Base-by-base conservation (phyloP, 2,888 invertebrate genomes). In the Limnephilus marmoratus region DNA sequence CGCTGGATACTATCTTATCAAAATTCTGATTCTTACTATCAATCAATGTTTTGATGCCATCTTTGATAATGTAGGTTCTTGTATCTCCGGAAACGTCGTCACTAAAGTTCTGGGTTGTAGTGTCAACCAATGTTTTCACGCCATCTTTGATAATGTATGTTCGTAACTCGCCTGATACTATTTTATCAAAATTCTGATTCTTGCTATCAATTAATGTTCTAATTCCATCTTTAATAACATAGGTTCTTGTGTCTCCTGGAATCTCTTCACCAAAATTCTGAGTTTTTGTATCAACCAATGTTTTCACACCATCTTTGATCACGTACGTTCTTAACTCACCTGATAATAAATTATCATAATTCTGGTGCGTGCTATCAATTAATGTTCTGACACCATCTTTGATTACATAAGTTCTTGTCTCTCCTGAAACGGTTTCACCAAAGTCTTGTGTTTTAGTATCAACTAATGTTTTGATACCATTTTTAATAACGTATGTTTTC, bases 221-320 rank as follows among this genome's bases (percentile, higher is more conserved):
- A 3, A 93, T 88, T 31, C 93, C 93, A 92, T 93, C 90, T 68
- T 93, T 90, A 15, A 93, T 93, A 24, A 93, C 82, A 83, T 93
- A 93, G 37, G 82, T 81, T 31, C 37, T 83, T 15, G 83, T 85
- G 12, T 68, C 68, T 68, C 68, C 68, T 68, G 53, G 12, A 85
- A 85, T 31, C 53, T 81, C 29, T 45, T 68, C 41, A 34, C 81
- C n/a, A 11, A 81, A n/a, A 31, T 85, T 31, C 29, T 85, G 41
- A 86, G 81, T 85, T 15, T 85, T 81, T 45, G 86, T n/a, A 41
- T 90, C 90, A 37, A 92, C 86, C 45, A 90, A 81, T 1, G 90
- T 93, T 53, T 91, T 91, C 11, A 93, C 87, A 81, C 93, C 93
- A 90, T 92, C 91, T 85, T 92, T 91, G 24, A 93, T 92, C 5